These are phyloP conservation scores for Vireo altiloquus DNA, from an alignment of 2,113 vertebrate genomes.

Conservation along the genomic window DNA sequence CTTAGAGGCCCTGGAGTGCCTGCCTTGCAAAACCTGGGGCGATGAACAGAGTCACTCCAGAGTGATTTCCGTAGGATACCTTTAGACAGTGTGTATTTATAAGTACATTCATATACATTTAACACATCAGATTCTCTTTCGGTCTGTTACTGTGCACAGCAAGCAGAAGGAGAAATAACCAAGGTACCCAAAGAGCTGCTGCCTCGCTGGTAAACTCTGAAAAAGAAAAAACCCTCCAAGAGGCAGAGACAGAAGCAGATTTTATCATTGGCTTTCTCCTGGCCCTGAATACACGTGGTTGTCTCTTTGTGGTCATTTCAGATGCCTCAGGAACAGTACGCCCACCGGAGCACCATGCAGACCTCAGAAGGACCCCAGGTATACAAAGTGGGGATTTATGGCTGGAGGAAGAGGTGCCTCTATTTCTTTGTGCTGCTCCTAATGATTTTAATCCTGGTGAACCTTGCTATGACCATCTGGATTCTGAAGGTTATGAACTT, in stretches of 20 bases:
- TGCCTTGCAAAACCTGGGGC: constrained; percentile 38
- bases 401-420: constrained; percentile 99
- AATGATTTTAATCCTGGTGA: constrained; percentile 98
- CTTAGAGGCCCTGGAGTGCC: constrained; percentile 26
- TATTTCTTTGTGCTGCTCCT: constrained; percentile 98
- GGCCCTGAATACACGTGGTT: background rate
- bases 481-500: constrained; percentile 99
- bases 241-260: background rate
- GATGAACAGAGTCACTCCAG: background rate
- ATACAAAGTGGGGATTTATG: constrained; percentile 99
- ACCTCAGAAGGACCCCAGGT: constrained; percentile 91
- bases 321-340: constrained; percentile 99
- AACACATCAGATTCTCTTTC: background rate
- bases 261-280: background rate
- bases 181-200: background rate
- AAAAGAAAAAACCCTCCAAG: background rate
- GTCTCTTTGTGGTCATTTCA: constrained; percentile 65
- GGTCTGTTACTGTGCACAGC: background rate
- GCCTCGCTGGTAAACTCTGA: background rate
- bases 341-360: constrained; percentile 91
- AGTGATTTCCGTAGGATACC: constrained; percentile 10
- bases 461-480: constrained; percentile 99
- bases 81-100: background rate
- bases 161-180: background rate
- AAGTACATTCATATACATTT: background rate